Conservation (phyloP, 2,888 invertebrate genomes). For the Pycnomerus fuliginosus region DNA sequence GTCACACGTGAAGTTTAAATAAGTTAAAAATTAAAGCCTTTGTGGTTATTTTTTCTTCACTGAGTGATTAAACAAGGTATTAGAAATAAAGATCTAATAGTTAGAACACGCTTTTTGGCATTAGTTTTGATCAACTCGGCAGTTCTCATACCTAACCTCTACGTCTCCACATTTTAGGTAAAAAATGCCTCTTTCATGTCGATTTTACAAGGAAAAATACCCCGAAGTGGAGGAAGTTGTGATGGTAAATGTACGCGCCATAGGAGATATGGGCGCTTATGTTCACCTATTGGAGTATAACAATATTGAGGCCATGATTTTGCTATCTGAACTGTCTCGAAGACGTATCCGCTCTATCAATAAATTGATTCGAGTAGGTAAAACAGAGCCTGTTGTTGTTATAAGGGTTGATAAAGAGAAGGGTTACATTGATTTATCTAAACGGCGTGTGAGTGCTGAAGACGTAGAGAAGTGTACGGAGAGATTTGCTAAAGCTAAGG, state of each 20-base stretch:
- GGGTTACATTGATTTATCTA: slow-evolving; percentile 99
- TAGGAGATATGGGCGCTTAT: slow-evolving; percentile 99
- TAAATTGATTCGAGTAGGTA: slow-evolving; percentile 96
- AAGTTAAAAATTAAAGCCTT: too few relatives aligned
- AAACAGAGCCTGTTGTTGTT: slow-evolving; percentile 98
- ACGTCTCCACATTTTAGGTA: slow-evolving; percentile 20
- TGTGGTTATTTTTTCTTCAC: too few relatives aligned
- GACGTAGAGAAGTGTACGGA: slow-evolving; percentile 99
- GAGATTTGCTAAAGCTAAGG: slow-evolving; percentile 96
- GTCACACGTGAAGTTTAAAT: too few relatives aligned
- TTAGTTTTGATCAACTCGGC: too few relatives aligned
- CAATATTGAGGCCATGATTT: slow-evolving; percentile 99
- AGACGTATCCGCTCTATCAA: slow-evolving; percentile 99
- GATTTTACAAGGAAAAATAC: slow-evolving; percentile 96
- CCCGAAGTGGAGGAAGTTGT: slow-evolving; percentile 99
- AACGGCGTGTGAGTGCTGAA: slow-evolving; percentile 96
- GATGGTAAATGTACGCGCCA: slow-evolving; percentile 97
- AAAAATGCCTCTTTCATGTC: slow-evolving; percentile 90
- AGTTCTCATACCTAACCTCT: slow-evolving; percentile 9
- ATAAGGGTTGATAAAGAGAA: slow-evolving; percentile 99
- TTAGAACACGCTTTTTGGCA: too few relatives aligned
- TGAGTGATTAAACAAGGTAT: too few relatives aligned
- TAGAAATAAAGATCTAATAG: too few relatives aligned
- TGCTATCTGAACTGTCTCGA: slow-evolving; percentile 95
- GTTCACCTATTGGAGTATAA: slow-evolving; percentile 97